Base-by-base conservation (phyloP, 2,797 vertebrate species). In the Girardinus metallicus region DNA sequence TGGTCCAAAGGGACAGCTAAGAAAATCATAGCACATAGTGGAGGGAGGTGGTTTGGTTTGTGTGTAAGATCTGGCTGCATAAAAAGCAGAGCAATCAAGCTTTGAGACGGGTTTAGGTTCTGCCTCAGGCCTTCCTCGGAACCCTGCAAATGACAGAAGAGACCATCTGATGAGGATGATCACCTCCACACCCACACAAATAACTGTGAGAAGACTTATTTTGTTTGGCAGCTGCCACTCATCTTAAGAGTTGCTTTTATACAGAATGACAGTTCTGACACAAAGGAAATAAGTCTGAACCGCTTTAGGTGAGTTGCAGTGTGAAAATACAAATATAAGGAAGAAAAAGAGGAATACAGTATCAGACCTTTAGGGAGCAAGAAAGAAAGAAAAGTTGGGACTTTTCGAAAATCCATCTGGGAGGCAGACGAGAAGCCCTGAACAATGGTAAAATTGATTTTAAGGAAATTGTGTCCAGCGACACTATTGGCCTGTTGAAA, bases 1-100 rank as follows among this genome's bases (percentile, higher is more conserved):
- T 83, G 57, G 57, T 80, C 85, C 31, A 68, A 84, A 86, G 76
- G 83, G 15, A 86, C 86, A 87, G 74, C 75, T 78, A 49, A 78
- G 86, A 86, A 79, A 86, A 53, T 75, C 75, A 87, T 78, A 80
- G 51, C 83, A 91, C 83, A 83, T 87, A 83, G 84, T 78, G 80
- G 86, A 74, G 29, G n/a, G 77, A 75, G 39, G 75, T 78, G 68
- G 57, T 78, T 39, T 36, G 60, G 76, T 36, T 68, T 79, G 70
- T 83, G n/a, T 83, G 53, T 60, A 84, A 78, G 74, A 92, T 87
- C 76, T 91, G 82, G 84, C 79, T 82, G 78, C 79, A 84, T 75
- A 73, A 88, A 89, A 92, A 92, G 88, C 91, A 74, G 88, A 89
- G 85, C 83, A 91, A 87, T 88, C 6, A 31, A 86, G 89, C 83